A percentile compares a stretch with the other conserved stretches of the same genome.
phyloP scores from a whole-genome alignment of 2,113 vertebrate species.

The Laterallus jamaicensis region DNA sequence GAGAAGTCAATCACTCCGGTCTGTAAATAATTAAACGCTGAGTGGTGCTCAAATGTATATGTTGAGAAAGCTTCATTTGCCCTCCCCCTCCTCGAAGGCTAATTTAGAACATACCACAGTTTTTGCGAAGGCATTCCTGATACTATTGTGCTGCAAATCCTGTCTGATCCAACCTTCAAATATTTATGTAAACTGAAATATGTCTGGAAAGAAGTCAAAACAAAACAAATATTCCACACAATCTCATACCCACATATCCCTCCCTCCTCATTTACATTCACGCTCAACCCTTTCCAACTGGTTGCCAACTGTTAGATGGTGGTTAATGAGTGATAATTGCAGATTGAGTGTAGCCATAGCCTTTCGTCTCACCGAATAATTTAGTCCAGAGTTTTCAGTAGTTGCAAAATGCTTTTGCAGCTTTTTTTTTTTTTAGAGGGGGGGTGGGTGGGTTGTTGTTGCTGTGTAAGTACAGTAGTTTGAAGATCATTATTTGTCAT shows the following conservation, averaged over 20 bases:
- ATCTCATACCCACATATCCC: conserved; percentile 16
- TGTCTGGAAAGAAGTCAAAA: conserved; percentile 74
- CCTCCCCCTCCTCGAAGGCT: neutral
- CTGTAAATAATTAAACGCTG: conserved; percentile 22
- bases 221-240: conserved; percentile 62
- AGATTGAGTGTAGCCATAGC: conserved; percentile 20
- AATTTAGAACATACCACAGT: conserved; percentile 69
- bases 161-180: conserved; percentile 76
- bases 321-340: conserved; percentile 62
- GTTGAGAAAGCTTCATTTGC: neutral
- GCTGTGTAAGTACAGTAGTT: neutral
- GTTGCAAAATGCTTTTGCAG: conserved; percentile 33
- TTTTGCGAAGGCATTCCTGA: conserved; percentile 72
- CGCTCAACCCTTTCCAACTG: conserved; percentile 22
- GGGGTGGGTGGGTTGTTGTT: no score
- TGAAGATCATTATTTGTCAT: neutral
- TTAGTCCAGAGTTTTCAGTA: conserved; percentile 19
- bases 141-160: conserved; percentile 76
- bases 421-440: neutral
- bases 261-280: conserved; percentile 51
- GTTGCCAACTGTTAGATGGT: conserved; percentile 38
- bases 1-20: neutral
- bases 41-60: neutral
- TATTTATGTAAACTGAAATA: conserved; percentile 80
- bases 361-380: conserved; percentile 25